Base-by-base conservation (phyloP, 2,888 invertebrate species). In the Eupithecia exiguata region DNA sequence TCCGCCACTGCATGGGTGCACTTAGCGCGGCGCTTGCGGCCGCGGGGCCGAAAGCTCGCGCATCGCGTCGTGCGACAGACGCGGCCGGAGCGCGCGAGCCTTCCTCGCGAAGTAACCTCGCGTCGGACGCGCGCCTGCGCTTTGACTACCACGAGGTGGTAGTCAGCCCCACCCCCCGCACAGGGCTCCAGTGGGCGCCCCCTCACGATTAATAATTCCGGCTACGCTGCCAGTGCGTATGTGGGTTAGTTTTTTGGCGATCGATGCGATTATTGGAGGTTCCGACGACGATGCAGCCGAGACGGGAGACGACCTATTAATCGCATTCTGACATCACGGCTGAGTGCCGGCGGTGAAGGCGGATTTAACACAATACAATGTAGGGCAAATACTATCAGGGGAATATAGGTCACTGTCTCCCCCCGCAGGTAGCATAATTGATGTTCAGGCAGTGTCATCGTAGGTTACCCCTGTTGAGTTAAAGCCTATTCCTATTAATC, bases 1-100 rank as follows among this genome's bases (percentile, higher is more conserved):
- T 97, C 95, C 96, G 96, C 97, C 97, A 97, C 97, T 97, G 97
- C 97, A 96, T 97, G 96, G 96, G 96, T 95, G 93, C 95, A 92
- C 94, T 95, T 95, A 95, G 94, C 95, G 95, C 95, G 95, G 95
- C 95, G 94, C 92, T 91, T 90, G 94, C 89, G 92, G 91, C 92
- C 92, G 92, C 93, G 92, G 90, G 89, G 91, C 90, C 92, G 89
- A 88, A 84, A 84, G 89, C 87, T 89, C 91, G 91, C 92, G 92
- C 93, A 93, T 93, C 89, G 92, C 91, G 92, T 87, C 91, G 87
- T 9, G 87, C 88, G 83, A 83, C 79, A 82, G 78, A 92, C 89
- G 92, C 93, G 93, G 91, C 93, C 92, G 92, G 86, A 91, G 89
- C 92, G 88, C 93, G 92, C 92, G 93, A 92, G 91, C 90, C 91